Conservation (phyloP, 1,140 invertebrate genomes). For the Portunus trituberculatus region DNA sequence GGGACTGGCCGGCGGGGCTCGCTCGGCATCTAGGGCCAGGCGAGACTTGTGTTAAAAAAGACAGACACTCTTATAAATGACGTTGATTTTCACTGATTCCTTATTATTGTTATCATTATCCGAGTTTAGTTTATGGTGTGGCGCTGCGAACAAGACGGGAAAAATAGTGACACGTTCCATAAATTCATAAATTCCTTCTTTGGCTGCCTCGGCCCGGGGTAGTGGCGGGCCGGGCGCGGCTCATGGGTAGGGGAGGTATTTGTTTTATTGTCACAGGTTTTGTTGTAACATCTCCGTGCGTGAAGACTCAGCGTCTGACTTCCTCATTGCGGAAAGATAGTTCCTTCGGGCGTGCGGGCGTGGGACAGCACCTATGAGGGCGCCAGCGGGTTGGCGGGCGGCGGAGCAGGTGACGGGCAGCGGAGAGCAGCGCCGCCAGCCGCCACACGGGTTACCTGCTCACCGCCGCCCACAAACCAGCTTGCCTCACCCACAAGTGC, state of each 20-base stretch:
- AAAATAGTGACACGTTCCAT: conserved; percentile 21
- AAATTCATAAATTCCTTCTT: background rate
- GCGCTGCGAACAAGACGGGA: background rate
- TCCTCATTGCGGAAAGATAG: background rate
- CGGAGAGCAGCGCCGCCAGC: conserved; percentile 53
- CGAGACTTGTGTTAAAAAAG: background rate
- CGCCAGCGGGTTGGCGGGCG: background rate
- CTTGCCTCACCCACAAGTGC: conserved; percentile 25
- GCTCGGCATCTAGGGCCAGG: background rate
- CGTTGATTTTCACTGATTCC: background rate
- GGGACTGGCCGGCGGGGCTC: background rate
- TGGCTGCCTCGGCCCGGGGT: background rate
- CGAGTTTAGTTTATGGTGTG: background rate
- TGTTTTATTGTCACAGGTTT: background rate
- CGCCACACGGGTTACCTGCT: conserved; percentile 66
- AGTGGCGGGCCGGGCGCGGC: background rate
- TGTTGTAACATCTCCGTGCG: background rate
- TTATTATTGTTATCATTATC: conserved; percentile 16
- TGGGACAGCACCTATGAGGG: background rate
- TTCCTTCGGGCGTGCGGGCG: background rate
- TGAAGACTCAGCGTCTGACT: background rate
- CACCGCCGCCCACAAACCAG: conserved; percentile 41
- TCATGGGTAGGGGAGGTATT: background rate
- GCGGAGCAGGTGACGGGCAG: conserved; percentile 47
- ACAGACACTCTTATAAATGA: background rate